Evolutionary conservation across 2,797 vertebrate genomes (phyloP).

Genomic region (Onychomys arenicola): DNA sequence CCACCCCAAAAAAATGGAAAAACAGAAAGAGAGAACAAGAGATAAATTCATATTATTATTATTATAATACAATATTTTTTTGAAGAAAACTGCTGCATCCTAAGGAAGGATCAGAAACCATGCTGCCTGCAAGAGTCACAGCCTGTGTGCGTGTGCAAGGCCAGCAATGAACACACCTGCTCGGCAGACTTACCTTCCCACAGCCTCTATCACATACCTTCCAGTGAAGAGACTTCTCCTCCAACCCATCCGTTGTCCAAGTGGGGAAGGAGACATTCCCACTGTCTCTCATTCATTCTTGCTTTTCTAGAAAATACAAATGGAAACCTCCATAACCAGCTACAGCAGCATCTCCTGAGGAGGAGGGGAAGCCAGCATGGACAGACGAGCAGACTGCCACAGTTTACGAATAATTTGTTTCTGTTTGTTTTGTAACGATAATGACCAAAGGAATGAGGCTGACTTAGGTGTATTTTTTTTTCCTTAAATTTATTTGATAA

Average conservation of each 20-base stretch:
- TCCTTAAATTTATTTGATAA: slow-evolving; percentile 87
- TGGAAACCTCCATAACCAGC: slow-evolving; percentile 74
- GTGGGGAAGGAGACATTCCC: slow-evolving; percentile 84
- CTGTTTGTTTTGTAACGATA: slow-evolving; percentile 93
- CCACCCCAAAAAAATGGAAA: slow-evolving; percentile 77
- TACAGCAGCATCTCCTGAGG: slow-evolving; percentile 80
- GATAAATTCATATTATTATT: slow-evolving; percentile 89
- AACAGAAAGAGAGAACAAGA: slow-evolving; percentile 81
- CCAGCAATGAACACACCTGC: slow-evolving; percentile 53
- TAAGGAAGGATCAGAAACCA: slow-evolving; percentile 94
- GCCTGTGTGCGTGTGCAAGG: slow-evolving; percentile 63
- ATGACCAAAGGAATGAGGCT: slow-evolving; percentile 95
- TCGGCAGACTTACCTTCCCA: slow-evolving; percentile 18
- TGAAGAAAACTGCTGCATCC: slow-evolving; percentile 93
- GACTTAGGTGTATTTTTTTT: slow-evolving; percentile 82
- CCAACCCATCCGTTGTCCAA: not conserved
- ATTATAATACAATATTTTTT: slow-evolving; percentile 91
- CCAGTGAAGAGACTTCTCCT: slow-evolving; percentile 55
- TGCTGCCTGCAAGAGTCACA: slow-evolving; percentile 89
- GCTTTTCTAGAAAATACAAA: slow-evolving; percentile 85
- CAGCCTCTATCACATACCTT: slow-evolving; percentile 48
- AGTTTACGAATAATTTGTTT: slow-evolving; percentile 87
- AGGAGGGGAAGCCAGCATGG: slow-evolving; percentile 80
- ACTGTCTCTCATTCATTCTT: slow-evolving; percentile 84
- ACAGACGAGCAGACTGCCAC: slow-evolving; percentile 82